phyloP scores from a whole-genome alignment of 2,797 vertebrate species.

The Anabacerthia variegaticeps region DNA sequence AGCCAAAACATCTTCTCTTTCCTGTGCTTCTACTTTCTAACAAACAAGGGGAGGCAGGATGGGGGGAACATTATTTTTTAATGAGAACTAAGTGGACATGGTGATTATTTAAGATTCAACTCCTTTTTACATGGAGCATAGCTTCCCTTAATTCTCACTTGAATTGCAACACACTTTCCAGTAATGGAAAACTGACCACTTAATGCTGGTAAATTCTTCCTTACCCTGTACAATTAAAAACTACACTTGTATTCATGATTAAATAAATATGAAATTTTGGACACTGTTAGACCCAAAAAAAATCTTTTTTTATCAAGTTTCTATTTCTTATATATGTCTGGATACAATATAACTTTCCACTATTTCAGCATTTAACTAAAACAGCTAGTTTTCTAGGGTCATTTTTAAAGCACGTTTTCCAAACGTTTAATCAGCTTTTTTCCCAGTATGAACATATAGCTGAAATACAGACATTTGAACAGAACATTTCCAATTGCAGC shows the following conservation, averaged over 20 bases:
- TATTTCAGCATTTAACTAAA: not conserved
- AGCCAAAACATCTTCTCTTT: conserved; percentile 85
- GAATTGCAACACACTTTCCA: not conserved
- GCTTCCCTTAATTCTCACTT: not conserved
- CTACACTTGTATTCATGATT: not conserved
- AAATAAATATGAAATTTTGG: not conserved
- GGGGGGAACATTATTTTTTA: not conserved
- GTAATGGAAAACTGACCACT: not conserved
- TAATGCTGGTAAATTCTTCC: not conserved
- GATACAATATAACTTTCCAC: not conserved
- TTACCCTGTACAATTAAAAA: not conserved
- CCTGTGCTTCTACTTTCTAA: conserved; percentile 90
- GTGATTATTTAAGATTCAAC: not conserved
- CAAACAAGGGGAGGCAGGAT: not conserved
- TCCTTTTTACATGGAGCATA: not conserved
- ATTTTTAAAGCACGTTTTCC: not conserved
- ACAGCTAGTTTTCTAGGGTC: not conserved
- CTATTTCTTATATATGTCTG: not conserved
- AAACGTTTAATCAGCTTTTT: not conserved
- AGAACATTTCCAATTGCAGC: not conserved
- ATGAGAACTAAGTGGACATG: not conserved
- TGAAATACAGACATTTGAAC: not conserved
- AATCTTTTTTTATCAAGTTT: not conserved
- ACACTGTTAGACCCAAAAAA: not conserved
- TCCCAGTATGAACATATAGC: not conserved